Percentiles rank a stretch among this genome's conserved stretches.
Conservation (phyloP, 2,797 vertebrate species). For the Darevskia nairensis region DNA sequence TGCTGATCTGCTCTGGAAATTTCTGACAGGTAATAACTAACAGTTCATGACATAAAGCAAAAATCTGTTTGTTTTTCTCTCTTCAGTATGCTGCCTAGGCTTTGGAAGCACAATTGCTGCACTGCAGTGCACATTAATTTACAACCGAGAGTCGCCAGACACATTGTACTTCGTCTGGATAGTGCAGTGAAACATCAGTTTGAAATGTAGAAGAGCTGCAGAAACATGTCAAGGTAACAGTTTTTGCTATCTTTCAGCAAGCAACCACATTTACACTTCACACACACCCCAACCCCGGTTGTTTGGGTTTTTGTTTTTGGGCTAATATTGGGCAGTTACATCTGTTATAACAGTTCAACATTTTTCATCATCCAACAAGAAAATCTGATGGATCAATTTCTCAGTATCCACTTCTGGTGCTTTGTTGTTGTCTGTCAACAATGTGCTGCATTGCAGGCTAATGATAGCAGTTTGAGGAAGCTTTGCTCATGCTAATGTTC, state of each 20-base stretch:
- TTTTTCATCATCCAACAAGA: slow-evolving; percentile 38
- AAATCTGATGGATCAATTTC: slow-evolving; percentile 16
- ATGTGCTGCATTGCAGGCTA: slow-evolving; percentile 69
- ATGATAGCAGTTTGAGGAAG: slow-evolving; percentile 53
- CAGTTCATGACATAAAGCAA: slow-evolving; percentile 27
- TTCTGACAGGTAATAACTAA: slow-evolving; percentile 41
- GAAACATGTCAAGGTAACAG: not conserved
- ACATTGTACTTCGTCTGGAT: slow-evolving; percentile 24
- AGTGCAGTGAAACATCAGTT: slow-evolving; percentile 40
- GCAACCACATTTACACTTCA: not conserved
- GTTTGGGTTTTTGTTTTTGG: not conserved
- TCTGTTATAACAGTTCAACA: not conserved
- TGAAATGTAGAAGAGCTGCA: slow-evolving; percentile 40
- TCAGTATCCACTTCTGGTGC: slow-evolving; percentile 45
- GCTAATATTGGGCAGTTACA: not conserved
- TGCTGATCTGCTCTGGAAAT: not conserved
- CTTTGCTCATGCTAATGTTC: slow-evolving; percentile 46
- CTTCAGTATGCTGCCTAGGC: slow-evolving; percentile 5
- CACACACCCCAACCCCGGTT: not conserved
- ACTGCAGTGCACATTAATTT: slow-evolving; percentile 56
- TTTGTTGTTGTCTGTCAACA: slow-evolving; percentile 71
- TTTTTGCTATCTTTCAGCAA: slow-evolving; percentile 18
- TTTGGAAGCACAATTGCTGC: slow-evolving; percentile 50
- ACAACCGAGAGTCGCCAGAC: slow-evolving; percentile 41
- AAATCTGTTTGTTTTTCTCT: slow-evolving; percentile 49